phyloP scores from a whole-genome alignment of 92 coral and sea anemone genomes.

The Ricordea florida region DNA sequence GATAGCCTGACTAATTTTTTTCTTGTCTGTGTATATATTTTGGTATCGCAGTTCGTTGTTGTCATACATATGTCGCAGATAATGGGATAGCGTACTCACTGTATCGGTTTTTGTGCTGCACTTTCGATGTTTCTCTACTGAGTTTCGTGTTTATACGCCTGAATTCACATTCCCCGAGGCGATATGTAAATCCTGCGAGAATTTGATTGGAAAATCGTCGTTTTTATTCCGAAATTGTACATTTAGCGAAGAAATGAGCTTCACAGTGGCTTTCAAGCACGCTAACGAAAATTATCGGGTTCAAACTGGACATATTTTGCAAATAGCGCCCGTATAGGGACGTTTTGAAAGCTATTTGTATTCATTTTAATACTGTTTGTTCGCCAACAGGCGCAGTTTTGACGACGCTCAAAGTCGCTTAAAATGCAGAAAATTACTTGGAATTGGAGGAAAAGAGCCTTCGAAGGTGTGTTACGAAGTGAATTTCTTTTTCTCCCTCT shows the following conservation, averaged over 20 bases:
- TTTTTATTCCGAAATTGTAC: no score
- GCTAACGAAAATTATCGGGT: background rate
- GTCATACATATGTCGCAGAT: no score
- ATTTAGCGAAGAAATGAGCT: no score
- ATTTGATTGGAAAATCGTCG: no score
- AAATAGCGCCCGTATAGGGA: background rate
- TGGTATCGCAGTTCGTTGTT: background rate
- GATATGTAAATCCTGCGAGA: no score
- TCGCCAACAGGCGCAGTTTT: slow-evolving; percentile 81
- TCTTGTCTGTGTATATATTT: background rate
- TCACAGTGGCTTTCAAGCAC: background rate
- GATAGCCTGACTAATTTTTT: background rate
- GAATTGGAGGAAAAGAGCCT: slow-evolving; percentile 95
- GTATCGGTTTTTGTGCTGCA: no score
- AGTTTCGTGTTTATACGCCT: no score
- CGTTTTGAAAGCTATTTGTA: slow-evolving; percentile 11
- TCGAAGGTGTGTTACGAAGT: slow-evolving; percentile 71
- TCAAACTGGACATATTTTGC: background rate
- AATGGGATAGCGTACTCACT: no score
- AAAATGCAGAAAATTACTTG: slow-evolving; percentile 95
- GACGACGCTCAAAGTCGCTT: slow-evolving; percentile 99
- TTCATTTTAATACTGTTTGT: slow-evolving; percentile 26
- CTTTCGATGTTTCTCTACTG: no score
- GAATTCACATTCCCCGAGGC: no score
- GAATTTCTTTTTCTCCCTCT: background rate